phyloP scores from a whole-genome alignment of 2,888 invertebrate species.

The Kryphioiulus occultus region DNA sequence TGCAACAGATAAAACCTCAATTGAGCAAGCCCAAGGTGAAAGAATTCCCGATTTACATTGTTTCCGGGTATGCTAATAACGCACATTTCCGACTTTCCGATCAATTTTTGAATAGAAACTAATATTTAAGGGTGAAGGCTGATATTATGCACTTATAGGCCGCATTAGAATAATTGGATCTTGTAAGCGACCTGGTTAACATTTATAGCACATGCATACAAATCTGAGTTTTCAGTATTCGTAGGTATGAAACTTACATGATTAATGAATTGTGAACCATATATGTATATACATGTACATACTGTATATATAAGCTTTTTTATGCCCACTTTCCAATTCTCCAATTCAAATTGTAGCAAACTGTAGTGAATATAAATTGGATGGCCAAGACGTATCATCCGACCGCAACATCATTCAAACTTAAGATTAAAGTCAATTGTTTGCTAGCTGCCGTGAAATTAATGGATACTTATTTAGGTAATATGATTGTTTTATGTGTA shows the following conservation, averaged over 20 bases:
- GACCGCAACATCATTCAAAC: background rate
- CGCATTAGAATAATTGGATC: background rate
- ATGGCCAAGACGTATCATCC: no score
- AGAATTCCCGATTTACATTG: background rate
- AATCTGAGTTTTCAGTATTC: no score
- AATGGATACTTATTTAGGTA: no score
- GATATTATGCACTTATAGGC: background rate
- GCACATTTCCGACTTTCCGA: background rate
- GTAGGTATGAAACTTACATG: no score
- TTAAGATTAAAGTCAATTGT: background rate
- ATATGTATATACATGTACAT: no score
- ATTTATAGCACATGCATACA: no score
- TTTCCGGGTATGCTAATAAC: background rate
- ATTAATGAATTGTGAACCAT: no score
- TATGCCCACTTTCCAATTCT: no score
- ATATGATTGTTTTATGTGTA: no score
- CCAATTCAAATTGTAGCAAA: background rate
- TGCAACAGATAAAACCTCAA: background rate
- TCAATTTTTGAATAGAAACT: background rate
- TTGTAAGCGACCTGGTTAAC: background rate
- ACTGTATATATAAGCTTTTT: no score
- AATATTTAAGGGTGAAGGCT: background rate
- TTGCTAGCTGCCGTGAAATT: background rate
- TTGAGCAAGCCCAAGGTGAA: background rate
- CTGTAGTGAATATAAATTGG: background rate